Evolutionary conservation across 1,140 invertebrate genomes (phyloP).

Genomic region (Pseudomyrmex concolor): DNA sequence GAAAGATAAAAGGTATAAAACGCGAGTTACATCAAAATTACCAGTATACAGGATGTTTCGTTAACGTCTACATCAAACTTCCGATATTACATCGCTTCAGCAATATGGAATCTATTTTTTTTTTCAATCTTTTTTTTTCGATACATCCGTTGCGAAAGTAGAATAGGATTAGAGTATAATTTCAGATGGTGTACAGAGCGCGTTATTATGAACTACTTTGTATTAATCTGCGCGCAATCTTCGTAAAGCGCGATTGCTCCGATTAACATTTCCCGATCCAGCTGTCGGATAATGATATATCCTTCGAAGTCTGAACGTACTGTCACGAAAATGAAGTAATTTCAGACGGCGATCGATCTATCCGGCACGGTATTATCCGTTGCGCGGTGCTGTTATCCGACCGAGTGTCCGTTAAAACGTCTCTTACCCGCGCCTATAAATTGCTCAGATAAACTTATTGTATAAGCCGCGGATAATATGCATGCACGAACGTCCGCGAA

Average conservation of each 20-base stretch:
- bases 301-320: slow-evolving; percentile 5
- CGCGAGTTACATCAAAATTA: not conserved
- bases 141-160: slow-evolving; percentile 18
- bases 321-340: slow-evolving; percentile 46
- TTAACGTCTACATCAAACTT: slow-evolving; percentile 5
- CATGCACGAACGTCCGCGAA: slow-evolving; percentile 10
- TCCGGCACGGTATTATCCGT: slow-evolving; percentile 1
- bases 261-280: slow-evolving; percentile 42
- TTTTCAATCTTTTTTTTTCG: not conserved
- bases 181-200: not conserved
- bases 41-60: not conserved
- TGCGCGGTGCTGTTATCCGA: not conserved
- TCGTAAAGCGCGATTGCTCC: slow-evolving; percentile 39
- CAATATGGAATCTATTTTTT: slow-evolving; percentile 18
- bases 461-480: slow-evolving; percentile 15
- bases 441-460: slow-evolving; percentile 36
- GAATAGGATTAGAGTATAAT: slow-evolving; percentile 46
- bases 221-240: slow-evolving; percentile 47
- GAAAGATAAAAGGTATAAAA: not conserved
- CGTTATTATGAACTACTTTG: slow-evolving; percentile 37
- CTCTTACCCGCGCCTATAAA: slow-evolving; percentile 19
- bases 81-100: slow-evolving; percentile 1
- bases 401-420: slow-evolving; percentile 24
- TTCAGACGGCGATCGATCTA: slow-evolving; percentile 21
- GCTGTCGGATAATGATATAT: slow-evolving; percentile 46